These are phyloP conservation scores for Thyatira batis DNA, from an alignment of 2,888 invertebrate species.

Conservation along the genomic window DNA sequence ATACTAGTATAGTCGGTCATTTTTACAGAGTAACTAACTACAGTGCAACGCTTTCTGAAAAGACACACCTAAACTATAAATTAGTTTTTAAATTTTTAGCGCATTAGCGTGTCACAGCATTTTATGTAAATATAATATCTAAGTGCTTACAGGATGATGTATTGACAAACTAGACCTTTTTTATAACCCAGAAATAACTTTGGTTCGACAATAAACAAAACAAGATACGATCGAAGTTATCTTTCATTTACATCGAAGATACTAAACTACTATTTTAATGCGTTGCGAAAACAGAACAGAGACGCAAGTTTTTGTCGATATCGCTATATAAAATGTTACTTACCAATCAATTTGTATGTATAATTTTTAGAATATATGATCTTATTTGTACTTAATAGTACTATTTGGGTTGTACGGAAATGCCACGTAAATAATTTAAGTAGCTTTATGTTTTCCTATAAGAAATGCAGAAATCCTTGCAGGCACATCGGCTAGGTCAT, in stretches of 20 bases:
- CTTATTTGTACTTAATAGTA: too few species aligned
- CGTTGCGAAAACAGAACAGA: neutral
- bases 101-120: too few species aligned
- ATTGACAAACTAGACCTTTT: neutral
- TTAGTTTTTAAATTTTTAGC: too few species aligned
- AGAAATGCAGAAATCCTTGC: conserved; percentile 26
- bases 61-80: too few species aligned
- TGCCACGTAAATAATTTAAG: neutral
- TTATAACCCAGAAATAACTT: neutral
- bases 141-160: neutral
- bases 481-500: conserved; percentile 49
- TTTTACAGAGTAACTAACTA: too few species aligned
- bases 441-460: conserved; percentile 27
- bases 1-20: too few species aligned
- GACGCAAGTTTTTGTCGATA: neutral
- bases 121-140: too few species aligned
- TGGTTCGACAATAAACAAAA: neutral
- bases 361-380: too few species aligned
- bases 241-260: conserved; percentile 5
- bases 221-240: neutral
- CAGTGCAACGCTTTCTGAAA: too few species aligned
- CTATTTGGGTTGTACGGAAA: neutral
- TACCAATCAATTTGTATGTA: neutral
- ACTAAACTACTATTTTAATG: neutral
- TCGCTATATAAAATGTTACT: neutral